Conservation (phyloP, 2,888 invertebrate species). For the Geophilus truncorum region DNA sequence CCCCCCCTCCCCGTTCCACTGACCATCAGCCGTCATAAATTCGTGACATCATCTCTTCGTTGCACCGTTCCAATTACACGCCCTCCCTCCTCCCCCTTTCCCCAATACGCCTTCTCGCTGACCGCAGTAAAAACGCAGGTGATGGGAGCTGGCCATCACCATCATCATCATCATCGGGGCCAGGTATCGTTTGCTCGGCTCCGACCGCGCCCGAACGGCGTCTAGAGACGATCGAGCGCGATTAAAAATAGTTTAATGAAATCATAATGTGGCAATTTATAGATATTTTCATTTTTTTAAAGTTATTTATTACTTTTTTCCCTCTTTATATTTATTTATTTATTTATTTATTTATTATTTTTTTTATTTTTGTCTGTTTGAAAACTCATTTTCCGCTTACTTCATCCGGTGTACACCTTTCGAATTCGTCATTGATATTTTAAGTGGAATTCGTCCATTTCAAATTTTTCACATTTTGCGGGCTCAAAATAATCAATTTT, state of each 20-base stretch:
- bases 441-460: too few relatives aligned
- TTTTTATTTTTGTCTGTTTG: not conserved
- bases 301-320: not conserved
- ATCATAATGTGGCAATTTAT: too few relatives aligned
- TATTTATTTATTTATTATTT: not conserved
- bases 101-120: not conserved
- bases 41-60: slow-evolving; percentile 31
- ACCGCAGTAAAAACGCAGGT: slow-evolving; percentile 31
- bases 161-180: not conserved
- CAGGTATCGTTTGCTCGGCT: not conserved
- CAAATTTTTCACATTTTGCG: not conserved
- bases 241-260: too few relatives aligned
- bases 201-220: not conserved
- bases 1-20: not conserved
- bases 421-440: not conserved
- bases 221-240: too few relatives aligned
- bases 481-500: not conserved
- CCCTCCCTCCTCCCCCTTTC: not conserved
- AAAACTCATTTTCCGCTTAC: not conserved
- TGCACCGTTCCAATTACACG: slow-evolving; percentile 28
- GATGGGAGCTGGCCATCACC: slow-evolving; percentile 6
- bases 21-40: slow-evolving; percentile 29
- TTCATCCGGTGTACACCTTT: not conserved
- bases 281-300: not conserved
- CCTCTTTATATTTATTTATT: not conserved